phyloP scores from a whole-genome alignment of 2,113 vertebrate genomes.

The Lepus americanus region DNA sequence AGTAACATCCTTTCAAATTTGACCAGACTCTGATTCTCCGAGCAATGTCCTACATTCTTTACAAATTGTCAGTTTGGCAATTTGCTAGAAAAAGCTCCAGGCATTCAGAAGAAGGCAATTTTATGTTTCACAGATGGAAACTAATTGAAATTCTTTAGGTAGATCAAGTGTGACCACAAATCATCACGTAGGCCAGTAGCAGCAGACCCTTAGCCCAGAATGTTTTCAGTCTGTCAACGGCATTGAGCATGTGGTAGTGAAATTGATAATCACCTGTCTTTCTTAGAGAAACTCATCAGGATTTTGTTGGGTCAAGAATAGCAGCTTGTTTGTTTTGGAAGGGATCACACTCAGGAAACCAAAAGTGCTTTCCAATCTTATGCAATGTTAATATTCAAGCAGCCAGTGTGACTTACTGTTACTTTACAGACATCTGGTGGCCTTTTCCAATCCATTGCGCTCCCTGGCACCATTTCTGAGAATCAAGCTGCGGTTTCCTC shows the following conservation, averaged over 20 bases:
- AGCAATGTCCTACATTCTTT: slow-evolving; percentile 52
- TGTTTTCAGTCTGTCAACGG: background rate
- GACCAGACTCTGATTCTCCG: background rate
- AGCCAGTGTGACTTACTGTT: background rate
- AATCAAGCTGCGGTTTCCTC: background rate
- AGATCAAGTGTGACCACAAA: slow-evolving; percentile 71
- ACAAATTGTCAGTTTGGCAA: slow-evolving; percentile 73
- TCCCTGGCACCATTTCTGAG: background rate
- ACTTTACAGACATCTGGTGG: background rate
- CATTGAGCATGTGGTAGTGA: background rate
- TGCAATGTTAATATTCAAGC: background rate
- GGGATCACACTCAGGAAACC: background rate
- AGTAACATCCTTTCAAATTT: slow-evolving; percentile 54
- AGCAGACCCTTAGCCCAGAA: background rate
- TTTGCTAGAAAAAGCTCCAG: slow-evolving; percentile 67
- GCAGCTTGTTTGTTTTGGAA: background rate
- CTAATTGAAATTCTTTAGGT: slow-evolving; percentile 73
- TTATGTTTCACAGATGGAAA: slow-evolving; percentile 72
- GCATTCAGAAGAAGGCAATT: slow-evolving; percentile 59
- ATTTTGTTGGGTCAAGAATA: slow-evolving; percentile 18
- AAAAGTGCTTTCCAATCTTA: background rate
- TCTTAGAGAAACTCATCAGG: slow-evolving; percentile 57
- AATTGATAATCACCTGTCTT: background rate
- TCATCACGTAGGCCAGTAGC: background rate
- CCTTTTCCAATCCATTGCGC: background rate